These are phyloP conservation scores for Arctia plantaginis DNA, from an alignment of 2,888 invertebrate species.

Conservation along the genomic window DNA sequence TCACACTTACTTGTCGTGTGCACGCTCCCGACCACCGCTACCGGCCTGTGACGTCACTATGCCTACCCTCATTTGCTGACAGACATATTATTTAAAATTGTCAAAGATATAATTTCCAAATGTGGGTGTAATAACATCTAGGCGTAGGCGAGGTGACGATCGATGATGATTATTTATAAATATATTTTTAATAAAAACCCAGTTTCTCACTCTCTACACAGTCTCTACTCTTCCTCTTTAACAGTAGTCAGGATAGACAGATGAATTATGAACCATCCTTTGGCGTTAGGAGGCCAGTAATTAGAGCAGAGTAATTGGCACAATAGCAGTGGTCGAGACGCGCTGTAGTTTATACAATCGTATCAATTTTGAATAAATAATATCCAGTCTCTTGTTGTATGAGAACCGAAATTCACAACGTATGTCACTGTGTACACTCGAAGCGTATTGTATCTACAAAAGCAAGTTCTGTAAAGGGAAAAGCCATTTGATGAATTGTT, in stretches of 20 bases:
- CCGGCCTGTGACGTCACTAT: neutral
- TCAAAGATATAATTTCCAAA: neutral
- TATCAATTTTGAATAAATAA: conserved; percentile 58
- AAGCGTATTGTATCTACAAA: neutral
- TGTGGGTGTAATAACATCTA: neutral
- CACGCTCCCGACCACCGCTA: neutral
- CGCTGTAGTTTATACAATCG: conserved; percentile 16
- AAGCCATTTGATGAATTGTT: neutral
- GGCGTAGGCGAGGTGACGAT: neutral
- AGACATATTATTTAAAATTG: neutral
- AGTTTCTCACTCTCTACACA: neutral
- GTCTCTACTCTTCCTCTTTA: neutral
- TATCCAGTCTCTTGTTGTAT: conserved; percentile 66
- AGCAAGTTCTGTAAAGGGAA: neutral
- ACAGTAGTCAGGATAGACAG: neutral
- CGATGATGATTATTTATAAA: too few relatives aligned
- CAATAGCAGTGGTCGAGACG: conserved; percentile 1
- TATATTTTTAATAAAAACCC: neutral
- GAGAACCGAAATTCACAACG: conserved; percentile 42
- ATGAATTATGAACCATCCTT: neutral
- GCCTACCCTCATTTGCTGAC: neutral
- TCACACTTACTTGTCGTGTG: conserved; percentile 6
- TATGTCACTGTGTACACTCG: neutral
- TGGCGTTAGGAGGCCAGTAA: neutral
- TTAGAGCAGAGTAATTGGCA: too few relatives aligned